Percentiles rank a stretch among this genome's conserved stretches.
These are phyloP conservation scores for Toxotes jaculatrix DNA, from an alignment of 2,113 vertebrate species.

Conservation along the genomic window DNA sequence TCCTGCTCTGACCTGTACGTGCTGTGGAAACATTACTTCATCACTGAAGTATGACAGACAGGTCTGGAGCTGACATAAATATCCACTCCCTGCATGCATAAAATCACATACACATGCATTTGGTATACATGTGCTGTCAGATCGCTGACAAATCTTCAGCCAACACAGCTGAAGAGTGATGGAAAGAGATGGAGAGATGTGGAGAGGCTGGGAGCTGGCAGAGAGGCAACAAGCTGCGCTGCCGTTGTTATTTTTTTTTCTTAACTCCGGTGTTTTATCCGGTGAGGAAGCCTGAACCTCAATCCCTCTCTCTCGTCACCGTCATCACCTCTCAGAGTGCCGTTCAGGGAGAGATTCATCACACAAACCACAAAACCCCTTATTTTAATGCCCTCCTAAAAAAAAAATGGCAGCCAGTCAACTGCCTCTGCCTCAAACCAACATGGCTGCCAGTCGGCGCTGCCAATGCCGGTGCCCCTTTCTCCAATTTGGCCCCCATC, in stretches of 20 bases:
- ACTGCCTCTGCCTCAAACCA: slow-evolving; percentile 52
- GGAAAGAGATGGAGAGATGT: background rate
- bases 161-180: slow-evolving; percentile 9
- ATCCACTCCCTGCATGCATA: slow-evolving; percentile 24
- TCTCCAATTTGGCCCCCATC: slow-evolving; percentile 59
- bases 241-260: background rate
- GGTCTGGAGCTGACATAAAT: background rate
- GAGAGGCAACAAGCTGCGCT: background rate
- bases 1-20: background rate
- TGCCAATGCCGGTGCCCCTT: slow-evolving; percentile 53
- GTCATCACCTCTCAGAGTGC: background rate
- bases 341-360: background rate
- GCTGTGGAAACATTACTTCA: slow-evolving; percentile 7
- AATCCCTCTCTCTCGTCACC: background rate
- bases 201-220: background rate
- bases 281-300: slow-evolving; percentile 1
- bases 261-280: slow-evolving; percentile 7
- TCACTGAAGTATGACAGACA: slow-evolving; percentile 1
- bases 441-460: slow-evolving; percentile 60
- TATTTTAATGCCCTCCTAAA: slow-evolving; percentile 25
- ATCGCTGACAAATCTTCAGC: slow-evolving; percentile 22
- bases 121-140: slow-evolving; percentile 11
- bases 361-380: slow-evolving; percentile 9
- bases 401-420: slow-evolving; percentile 52
- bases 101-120: slow-evolving; percentile 24